Percentiles rank a stretch among this genome's conserved stretches.
Conservation (phyloP, 2,113 vertebrate species). For the Gopherus evgoodei region DNA sequence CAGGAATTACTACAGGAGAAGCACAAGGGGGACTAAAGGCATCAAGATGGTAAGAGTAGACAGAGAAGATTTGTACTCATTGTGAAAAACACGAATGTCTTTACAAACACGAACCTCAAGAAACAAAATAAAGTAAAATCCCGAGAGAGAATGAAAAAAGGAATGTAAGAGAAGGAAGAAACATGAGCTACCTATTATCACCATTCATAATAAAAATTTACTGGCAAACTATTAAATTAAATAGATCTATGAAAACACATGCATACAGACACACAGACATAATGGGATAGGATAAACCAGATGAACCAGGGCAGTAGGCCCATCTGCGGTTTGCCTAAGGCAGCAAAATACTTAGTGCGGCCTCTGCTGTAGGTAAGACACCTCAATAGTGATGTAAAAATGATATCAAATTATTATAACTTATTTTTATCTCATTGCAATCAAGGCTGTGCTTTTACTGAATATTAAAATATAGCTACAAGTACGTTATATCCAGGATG, state of each 20-base stretch:
- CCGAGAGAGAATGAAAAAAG: not conserved
- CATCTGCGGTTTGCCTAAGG: not conserved
- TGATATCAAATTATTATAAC: not conserved
- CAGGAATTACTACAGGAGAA: not conserved
- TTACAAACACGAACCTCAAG: not conserved
- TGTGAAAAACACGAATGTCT: not conserved
- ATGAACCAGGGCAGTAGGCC: not conserved
- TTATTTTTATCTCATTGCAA: not conserved
- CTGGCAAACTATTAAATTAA: not conserved
- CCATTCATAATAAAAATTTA: not conserved
- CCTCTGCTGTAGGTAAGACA: not conserved
- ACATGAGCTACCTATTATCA: rapidly evolving
- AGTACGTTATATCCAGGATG: not conserved
- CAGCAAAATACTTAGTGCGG: not conserved
- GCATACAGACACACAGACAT: not conserved
- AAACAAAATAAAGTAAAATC: not conserved
- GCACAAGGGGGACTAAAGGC: not conserved
- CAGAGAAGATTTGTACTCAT: not conserved
- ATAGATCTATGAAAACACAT: not conserved
- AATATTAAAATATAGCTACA: not conserved
- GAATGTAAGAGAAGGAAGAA: not conserved
- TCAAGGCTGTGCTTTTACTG: not conserved
- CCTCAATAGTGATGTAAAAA: not conserved
- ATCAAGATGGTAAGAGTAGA: not conserved
- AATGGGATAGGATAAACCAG: not conserved